Percentiles rank a stretch among this genome's conserved stretches.
Conservation (phyloP, 1,140 invertebrate genomes). For the Ceratina australensis region DNA sequence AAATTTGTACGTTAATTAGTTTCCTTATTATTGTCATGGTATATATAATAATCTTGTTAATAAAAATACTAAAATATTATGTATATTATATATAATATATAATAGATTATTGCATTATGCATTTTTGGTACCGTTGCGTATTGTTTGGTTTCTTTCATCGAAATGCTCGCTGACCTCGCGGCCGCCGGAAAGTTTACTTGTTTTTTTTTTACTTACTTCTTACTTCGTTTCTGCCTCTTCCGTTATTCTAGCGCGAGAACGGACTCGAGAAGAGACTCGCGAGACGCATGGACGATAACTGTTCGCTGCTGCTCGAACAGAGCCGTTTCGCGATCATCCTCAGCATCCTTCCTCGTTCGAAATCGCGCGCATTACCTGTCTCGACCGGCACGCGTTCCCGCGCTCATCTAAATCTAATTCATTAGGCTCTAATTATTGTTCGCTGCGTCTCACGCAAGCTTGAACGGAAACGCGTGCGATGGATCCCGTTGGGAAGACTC, state of each 20-base stretch:
- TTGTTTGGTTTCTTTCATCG: conserved; percentile 67
- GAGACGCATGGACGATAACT: conserved; percentile 14
- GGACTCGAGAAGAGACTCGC: conserved; percentile 17
- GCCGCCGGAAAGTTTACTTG: conserved; percentile 40
- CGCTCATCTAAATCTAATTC: background rate
- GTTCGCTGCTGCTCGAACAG: background rate
- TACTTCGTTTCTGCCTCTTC: background rate
- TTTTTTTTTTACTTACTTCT: conserved; percentile 11
- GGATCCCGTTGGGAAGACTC: background rate
- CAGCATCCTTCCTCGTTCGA: background rate
- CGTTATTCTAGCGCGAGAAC: conserved; percentile 4
- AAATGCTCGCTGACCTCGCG: conserved; percentile 51
- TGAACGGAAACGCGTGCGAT: background rate
- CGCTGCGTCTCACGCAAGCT: conserved; percentile 8
- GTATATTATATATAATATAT: conserved; percentile 78
- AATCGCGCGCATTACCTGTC: background rate
- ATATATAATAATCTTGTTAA: conserved; percentile 78
- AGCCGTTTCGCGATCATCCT: background rate
- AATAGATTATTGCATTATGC: conserved; percentile 80
- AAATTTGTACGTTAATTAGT: conserved; percentile 81
- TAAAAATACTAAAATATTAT: conserved; percentile 80
- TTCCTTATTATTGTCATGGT: conserved; percentile 78
- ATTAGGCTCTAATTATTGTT: conserved; percentile 20
- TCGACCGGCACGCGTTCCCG: background rate
- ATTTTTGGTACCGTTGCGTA: conserved; percentile 79